A percentile compares a stretch with the other conserved stretches of the same genome.
Evolutionary conservation across 2,888 invertebrate species (phyloP).

Genomic region (Fragum sueziense): DNA sequence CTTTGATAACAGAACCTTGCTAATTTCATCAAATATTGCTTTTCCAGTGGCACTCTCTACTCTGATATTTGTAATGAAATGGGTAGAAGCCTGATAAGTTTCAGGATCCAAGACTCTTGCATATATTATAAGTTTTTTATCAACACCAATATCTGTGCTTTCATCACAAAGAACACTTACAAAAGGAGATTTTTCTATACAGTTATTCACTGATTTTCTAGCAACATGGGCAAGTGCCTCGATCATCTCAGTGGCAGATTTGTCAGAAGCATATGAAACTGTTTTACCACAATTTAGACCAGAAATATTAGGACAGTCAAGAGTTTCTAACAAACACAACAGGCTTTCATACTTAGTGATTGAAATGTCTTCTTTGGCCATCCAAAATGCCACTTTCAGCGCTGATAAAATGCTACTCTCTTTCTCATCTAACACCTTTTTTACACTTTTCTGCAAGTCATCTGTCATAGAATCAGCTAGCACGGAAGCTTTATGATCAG

Average conservation of each 20-base stretch:
- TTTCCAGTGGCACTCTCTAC: background rate
- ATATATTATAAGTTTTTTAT: constrained; percentile 47
- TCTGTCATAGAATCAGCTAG: background rate
- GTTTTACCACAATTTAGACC: constrained; percentile 12
- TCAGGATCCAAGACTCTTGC: constrained; percentile 42
- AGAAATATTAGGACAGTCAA: constrained; percentile 29
- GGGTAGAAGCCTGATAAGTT: background rate
- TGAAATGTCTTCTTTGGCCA: constrained; percentile 40
- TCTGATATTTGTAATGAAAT: background rate
- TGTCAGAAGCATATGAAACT: constrained; percentile 24
- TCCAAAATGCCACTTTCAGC: constrained; percentile 41
- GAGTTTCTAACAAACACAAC: constrained; percentile 19
- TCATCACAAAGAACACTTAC: background rate
- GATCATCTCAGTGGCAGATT: constrained; percentile 27
- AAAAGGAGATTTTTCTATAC: constrained; percentile 24
- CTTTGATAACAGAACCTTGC: background rate
- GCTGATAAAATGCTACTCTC: background rate
- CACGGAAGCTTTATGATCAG: constrained; percentile 24
- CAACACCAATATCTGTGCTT: constrained; percentile 33
- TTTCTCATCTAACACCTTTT: constrained; percentile 14
- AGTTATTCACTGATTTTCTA: constrained; percentile 23
- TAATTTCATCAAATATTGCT: background rate
- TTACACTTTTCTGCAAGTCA: constrained; percentile 9
- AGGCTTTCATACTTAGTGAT: constrained; percentile 39
- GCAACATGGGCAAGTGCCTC: constrained; percentile 14